Evolutionary conservation across 2,888 invertebrate species (phyloP), one percentile per base, ranked within the genome.

Genomic region (Amblyteles armatorius): DNA sequence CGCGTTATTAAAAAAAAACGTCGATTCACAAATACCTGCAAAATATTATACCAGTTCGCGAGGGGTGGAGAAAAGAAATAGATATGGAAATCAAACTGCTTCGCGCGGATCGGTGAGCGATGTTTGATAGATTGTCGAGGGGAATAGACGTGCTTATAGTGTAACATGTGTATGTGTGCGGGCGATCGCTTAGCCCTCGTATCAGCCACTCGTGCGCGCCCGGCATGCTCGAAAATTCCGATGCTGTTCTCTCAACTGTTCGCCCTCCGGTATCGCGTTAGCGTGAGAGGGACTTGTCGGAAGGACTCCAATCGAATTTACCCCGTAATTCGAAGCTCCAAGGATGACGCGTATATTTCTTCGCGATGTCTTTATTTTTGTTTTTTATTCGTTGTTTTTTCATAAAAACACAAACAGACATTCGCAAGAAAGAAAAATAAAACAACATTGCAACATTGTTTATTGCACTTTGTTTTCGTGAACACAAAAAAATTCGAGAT

Each of bases 81-180:
- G 57, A 33, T 48, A 65, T 48, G 29, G 48, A 48, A 60, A 63
- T 63, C 16, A 40, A 77, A 36, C 55, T 19, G 40, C 19, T n/a
- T 52, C 19, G 33, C 2, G 13, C 22, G 13, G 33, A 11, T 63
- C 48, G 67, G 7, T 50, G 78, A 60, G 33, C 44, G 69, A 69
- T 69, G 78, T 48, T 69, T 55, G 57, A 44, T 78, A 69, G 44
- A 78, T 78, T 11, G 44, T 68, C 68, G 57, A 69, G 69, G 68
- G 68, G n/a, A n/a, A 44, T 33, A 11, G 22, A 9, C 60, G 19
- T 48, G 57, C 29, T 16, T 48, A 4, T 40, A 36, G 6, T 22
- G 22, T 48, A 48, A 40, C 40, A 16, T 36, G 40, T 22, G 19
- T 57, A 13, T 9, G 55, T 19, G 33, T 57, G 26, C 33, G 68